Conservation (phyloP, 2,113 vertebrate species). For the Phocoena phocoena region DNA sequence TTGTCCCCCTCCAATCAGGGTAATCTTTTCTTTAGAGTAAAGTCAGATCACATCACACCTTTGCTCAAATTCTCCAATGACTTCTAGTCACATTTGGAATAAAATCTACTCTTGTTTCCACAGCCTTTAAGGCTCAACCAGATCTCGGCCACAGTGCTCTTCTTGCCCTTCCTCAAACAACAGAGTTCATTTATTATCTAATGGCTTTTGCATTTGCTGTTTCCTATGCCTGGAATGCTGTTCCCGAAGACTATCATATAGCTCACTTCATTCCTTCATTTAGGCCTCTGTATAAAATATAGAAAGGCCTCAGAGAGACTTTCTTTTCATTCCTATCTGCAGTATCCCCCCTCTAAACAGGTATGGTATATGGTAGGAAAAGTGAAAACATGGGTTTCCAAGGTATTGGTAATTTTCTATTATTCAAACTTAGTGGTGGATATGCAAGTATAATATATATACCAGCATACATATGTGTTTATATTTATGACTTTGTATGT, state of each 20-base stretch:
- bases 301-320: not conserved
- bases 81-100: not conserved
- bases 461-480: not conserved
- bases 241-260: not conserved
- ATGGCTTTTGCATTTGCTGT: not conserved
- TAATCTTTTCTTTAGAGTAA: constrained; percentile 3
- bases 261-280: not conserved
- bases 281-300: not conserved
- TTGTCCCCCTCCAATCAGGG: not conserved
- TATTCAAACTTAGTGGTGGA: not conserved
- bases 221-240: not conserved
- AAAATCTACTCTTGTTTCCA: not conserved
- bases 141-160: not conserved
- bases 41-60: not conserved
- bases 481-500: not conserved
- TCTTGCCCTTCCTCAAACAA: not conserved
- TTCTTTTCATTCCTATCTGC: not conserved
- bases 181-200: not conserved
- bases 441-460: not conserved
- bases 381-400: not conserved
- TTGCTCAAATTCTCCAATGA: not conserved
- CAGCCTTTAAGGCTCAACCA: not conserved
- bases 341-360: not conserved
- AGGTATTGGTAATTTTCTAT: not conserved
- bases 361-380: not conserved